Evolutionary conservation across 2,888 invertebrate species (phyloP), one percentile per base, ranked within the genome.

Genomic region (Volucella zonaria): DNA sequence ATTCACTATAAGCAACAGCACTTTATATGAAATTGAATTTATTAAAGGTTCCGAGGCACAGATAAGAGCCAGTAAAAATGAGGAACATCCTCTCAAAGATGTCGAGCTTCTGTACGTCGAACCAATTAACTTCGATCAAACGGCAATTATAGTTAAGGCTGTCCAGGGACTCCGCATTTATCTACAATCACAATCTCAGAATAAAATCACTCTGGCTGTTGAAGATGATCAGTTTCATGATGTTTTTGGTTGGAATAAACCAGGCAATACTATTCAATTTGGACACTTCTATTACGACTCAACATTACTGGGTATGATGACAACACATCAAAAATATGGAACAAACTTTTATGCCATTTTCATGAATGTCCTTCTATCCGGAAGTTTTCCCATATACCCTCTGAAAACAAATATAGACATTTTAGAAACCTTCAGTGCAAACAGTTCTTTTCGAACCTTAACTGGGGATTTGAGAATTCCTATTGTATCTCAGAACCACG

Each of bases 171-270:
- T 76, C 4, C 75, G 67, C 6, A 49, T 76, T 51, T 76, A 76
- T 43, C 6, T 76, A 0, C 56, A 66, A 15, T 23, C 49, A 4
- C 56, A 66, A 15, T 23, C 56, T 3, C 51, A 43, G 10, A 10
- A 51, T 1, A 15, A 3, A 3, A 47, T 76, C 0, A 8, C 40
- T 31, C 51, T 76, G 12, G 75, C 67, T 1, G 49, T 67, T 3
- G 59, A 59, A 51, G 75, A 76, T 43, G 66, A 76, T 51, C 42
- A 59, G 51, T 76, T 47, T 38, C 75, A 76, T n/a, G 75, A 76
- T 15, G 42, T 15, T 9, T 59, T 31, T 8, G 66, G 14, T 18
- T 76, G 75, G 75, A 43, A 67, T 43, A 76, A 67, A 8, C 43
- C 58, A 18, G 75, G 14, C 1, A 76, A 76, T 15, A 11, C 10